Evolutionary conservation across 2,797 vertebrate species (phyloP).

Genomic region (Aulostomus chinensis): DNA sequence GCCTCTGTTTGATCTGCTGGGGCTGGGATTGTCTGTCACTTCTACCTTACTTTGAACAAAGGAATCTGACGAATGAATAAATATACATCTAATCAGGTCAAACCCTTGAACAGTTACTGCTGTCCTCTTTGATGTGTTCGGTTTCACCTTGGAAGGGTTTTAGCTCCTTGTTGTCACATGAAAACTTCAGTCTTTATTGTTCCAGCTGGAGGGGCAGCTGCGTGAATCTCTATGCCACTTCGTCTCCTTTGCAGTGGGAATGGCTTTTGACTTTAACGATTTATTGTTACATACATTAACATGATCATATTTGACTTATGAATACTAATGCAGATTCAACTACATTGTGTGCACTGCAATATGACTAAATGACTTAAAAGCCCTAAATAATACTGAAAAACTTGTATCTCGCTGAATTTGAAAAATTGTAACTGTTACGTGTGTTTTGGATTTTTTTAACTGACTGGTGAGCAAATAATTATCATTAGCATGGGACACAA

Average conservation of each 20-base stretch:
- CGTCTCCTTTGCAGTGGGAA: background rate
- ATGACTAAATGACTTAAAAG: too few relatives aligned
- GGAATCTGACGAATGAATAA: background rate
- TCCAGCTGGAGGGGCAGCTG: slow-evolving; percentile 2
- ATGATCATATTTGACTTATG: too few relatives aligned
- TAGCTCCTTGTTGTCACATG: background rate
- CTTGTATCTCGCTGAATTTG: too few relatives aligned
- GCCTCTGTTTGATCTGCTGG: background rate
- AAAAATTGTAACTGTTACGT: too few relatives aligned
- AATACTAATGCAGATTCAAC: too few relatives aligned
- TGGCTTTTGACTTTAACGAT: background rate
- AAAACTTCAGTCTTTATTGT: slow-evolving; percentile 4
- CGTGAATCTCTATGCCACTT: background rate
- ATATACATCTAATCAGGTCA: slow-evolving; percentile 1
- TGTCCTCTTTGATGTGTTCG: background rate
- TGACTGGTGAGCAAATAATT: too few relatives aligned
- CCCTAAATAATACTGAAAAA: too few relatives aligned
- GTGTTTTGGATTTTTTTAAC: too few relatives aligned
- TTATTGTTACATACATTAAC: too few relatives aligned
- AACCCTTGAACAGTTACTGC: background rate
- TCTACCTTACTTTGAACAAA: background rate
- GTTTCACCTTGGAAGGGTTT: background rate
- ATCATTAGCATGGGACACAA: too few relatives aligned
- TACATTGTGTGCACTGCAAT: too few relatives aligned
- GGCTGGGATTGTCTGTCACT: background rate